These are phyloP conservation scores for Apis laboriosa DNA, from an alignment of 1,140 invertebrate genomes.

Conservation along the genomic window DNA sequence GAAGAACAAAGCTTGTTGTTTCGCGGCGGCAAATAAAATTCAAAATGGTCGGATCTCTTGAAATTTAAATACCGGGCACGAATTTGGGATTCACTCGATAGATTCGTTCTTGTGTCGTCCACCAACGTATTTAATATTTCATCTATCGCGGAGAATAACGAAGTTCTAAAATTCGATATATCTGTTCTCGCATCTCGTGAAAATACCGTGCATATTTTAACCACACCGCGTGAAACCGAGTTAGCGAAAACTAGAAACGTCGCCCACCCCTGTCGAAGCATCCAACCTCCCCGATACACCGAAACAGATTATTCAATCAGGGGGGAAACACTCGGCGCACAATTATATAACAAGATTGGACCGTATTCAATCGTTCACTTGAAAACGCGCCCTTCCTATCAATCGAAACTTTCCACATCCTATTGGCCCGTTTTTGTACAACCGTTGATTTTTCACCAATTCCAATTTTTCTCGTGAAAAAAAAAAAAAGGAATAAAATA, in stretches of 20 bases:
- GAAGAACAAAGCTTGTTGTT: too few relatives aligned
- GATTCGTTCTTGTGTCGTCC: too few relatives aligned
- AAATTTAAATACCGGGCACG: slow-evolving; percentile 7
- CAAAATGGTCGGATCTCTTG: neutral
- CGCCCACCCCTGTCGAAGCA: neutral
- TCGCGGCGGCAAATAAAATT: neutral
- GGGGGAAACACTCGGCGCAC: neutral
- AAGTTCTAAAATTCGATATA: neutral
- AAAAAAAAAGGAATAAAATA: neutral
- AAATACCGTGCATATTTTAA: neutral
- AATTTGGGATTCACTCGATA: slow-evolving; percentile 4
- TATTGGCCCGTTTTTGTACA: neutral
- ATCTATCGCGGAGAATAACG: too few relatives aligned
- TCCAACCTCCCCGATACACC: neutral
- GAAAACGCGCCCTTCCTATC: neutral
- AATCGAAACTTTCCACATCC: too few relatives aligned
- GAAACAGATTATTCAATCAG: neutral
- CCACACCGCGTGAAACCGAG: neutral
- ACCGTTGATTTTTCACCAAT: neutral
- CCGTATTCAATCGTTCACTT: neutral
- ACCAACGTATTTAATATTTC: neutral
- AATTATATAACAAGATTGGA: slow-evolving; percentile 1
- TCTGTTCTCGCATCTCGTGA: neutral
- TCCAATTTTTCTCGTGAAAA: too few relatives aligned
- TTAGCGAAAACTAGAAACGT: neutral